Conservation (phyloP, 2,888 invertebrate genomes). For the Hartigia nigra region DNA sequence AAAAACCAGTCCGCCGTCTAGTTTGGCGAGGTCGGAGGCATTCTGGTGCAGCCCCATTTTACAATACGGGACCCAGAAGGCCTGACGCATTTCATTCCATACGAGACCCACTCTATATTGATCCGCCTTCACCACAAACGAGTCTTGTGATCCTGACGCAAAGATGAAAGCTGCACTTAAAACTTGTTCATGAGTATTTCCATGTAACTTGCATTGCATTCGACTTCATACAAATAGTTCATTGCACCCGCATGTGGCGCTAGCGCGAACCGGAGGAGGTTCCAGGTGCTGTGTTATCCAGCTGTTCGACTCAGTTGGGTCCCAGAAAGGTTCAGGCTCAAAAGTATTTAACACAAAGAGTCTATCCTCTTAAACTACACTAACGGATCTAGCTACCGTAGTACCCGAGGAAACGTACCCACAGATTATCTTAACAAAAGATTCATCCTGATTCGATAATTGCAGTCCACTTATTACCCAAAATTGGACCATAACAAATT, state of each 20-base stretch:
- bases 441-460: background rate
- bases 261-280: background rate
- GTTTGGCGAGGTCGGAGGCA: conserved; percentile 47
- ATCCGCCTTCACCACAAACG: conserved; percentile 1
- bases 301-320: background rate
- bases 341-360: background rate
- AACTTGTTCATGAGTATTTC: background rate
- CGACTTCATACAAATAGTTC: background rate
- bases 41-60: conserved; percentile 20
- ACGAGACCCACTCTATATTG: background rate
- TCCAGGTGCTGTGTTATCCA: conserved; percentile 2
- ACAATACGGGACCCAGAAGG: conserved; percentile 7
- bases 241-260: conserved; percentile 6
- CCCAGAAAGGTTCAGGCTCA: background rate
- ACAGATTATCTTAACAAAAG: background rate
- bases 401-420: background rate
- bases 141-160: background rate
- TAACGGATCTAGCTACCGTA: background rate
- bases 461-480: background rate
- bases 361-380: background rate
- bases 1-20: conserved; percentile 57
- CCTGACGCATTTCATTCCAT: background rate
- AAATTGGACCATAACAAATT: background rate
- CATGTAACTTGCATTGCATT: background rate
- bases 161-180: background rate